Evolutionary conservation across 2,888 invertebrate genomes (phyloP), one percentile per base, ranked within the genome.

Genomic region (Rhodophaea formosa): DNA sequence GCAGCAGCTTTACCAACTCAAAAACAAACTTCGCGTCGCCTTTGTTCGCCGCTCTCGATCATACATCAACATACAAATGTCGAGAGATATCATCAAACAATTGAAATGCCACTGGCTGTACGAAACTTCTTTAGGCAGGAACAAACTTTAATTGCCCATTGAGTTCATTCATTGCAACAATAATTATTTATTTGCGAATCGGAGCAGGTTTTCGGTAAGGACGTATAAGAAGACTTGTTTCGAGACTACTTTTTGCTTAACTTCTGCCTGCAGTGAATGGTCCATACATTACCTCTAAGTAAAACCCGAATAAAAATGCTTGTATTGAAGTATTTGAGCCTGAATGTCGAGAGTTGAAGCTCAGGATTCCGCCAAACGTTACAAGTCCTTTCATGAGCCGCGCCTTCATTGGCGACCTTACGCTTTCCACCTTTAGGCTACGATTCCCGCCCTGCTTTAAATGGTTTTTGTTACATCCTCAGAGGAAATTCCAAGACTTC

Each of bases 401-500:
- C 68, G 60, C 59, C 63, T 63, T 71, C 60, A 81, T 81, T 77
- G 71, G 64, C 72, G 70, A 80, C 83, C 75, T 77, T 82, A 82
- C 74, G 61, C 49, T 64, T 59, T 65, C 60, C 58, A 62, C 58
- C 59, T 70, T 74, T 74, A 75, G 70, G 72, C 62, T 62, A 69
- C 61, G 68, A 73, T 68, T 62, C 64, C 62, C 61, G 65, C 59
- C 59, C 68, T 59, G 57, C 62, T 62, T 62, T 61, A 70, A 62
- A 61, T 59, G 61, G 67, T 86, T 85, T 85, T 87, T 84, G 75
- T 75, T 72, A 64, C 67, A 68, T 74, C 74, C 77, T 77, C 72
- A 67, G 67, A 86, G 82, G 81, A 85, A 86, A 86, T 88, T 78
- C 84, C 80, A 67, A 74, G 79, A 73, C 80, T 79, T 75, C 77